phyloP scores from a whole-genome alignment of 2,113 vertebrate species.

The Gambusia holbrooki region DNA sequence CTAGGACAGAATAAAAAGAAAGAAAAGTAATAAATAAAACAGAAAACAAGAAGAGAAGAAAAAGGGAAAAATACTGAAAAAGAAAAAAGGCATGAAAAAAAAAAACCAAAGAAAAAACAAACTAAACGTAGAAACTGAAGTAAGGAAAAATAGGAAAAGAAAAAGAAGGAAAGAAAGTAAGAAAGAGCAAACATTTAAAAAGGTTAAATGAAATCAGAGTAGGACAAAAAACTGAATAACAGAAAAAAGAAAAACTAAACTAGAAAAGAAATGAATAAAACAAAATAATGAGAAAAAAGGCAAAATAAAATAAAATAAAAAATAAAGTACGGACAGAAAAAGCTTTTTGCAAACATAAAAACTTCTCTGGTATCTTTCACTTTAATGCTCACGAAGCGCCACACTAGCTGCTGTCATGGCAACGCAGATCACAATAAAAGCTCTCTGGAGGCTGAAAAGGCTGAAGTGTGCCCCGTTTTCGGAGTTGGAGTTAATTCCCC shows the following conservation, averaged over 20 bases:
- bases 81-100: not conserved
- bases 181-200: too few species aligned
- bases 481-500: constrained; percentile 56
- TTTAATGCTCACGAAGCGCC: not conserved
- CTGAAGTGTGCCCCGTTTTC: constrained; percentile 64
- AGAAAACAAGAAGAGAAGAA: not conserved
- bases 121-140: too few species aligned
- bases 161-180: too few species aligned
- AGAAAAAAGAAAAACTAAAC: too few species aligned
- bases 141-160: too few species aligned
- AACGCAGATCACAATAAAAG: constrained; percentile 59
- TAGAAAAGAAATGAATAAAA: too few species aligned
- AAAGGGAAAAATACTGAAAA: not conserved
- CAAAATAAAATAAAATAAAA: not conserved
- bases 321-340: not conserved
- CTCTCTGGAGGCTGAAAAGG: constrained; percentile 45
- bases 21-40: not conserved
- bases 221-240: too few species aligned
- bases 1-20: not conserved
- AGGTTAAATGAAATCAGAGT: too few species aligned
- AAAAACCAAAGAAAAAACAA: not conserved
- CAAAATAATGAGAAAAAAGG: too few species aligned
- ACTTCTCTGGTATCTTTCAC: constrained; percentile 60
- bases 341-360: not conserved
- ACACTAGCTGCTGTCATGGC: constrained; percentile 60